Percentiles rank a stretch among this genome's conserved stretches.
Conservation (phyloP, 2,797 vertebrate species). For the Eulemur rubriventer region DNA sequence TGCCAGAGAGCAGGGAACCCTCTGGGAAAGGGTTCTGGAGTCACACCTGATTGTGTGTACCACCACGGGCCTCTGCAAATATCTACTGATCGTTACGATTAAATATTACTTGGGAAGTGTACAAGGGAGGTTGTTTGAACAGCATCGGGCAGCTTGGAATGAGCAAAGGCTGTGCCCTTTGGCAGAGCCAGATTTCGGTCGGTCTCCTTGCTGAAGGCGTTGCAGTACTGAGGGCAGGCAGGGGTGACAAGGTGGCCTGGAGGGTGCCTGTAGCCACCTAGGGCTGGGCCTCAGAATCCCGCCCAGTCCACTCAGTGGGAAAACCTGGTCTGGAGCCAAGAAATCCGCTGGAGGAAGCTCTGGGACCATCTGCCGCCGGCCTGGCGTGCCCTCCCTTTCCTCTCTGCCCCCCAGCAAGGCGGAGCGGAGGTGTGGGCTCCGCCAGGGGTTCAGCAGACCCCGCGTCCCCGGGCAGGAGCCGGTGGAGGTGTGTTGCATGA, state of each 20-base stretch:
- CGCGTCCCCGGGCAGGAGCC: background rate
- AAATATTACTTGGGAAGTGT: background rate
- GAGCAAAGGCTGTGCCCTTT: background rate
- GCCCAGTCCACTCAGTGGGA: background rate
- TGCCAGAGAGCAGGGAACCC: background rate
- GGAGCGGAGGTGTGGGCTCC: background rate
- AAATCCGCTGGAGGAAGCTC: background rate
- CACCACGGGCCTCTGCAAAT: fast-evolving
- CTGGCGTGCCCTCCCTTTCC: background rate
- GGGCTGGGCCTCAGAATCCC: background rate
- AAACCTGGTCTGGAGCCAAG: background rate
- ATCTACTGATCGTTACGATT: no score
- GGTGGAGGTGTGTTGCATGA: background rate
- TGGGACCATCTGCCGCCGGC: background rate
- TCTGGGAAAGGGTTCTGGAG: background rate
- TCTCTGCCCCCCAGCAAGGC: no score
- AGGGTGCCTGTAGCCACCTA: background rate
- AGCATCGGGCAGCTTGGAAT: background rate
- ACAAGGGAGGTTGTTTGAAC: background rate
- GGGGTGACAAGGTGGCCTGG: background rate
- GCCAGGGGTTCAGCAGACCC: background rate
- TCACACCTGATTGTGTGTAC: background rate
- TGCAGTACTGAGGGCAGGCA: background rate
- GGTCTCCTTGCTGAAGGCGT: background rate
- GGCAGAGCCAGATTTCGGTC: no score